Base-by-base conservation (phyloP, 2,113 vertebrate genomes). In the Dendrocopos noguchii region DNA sequence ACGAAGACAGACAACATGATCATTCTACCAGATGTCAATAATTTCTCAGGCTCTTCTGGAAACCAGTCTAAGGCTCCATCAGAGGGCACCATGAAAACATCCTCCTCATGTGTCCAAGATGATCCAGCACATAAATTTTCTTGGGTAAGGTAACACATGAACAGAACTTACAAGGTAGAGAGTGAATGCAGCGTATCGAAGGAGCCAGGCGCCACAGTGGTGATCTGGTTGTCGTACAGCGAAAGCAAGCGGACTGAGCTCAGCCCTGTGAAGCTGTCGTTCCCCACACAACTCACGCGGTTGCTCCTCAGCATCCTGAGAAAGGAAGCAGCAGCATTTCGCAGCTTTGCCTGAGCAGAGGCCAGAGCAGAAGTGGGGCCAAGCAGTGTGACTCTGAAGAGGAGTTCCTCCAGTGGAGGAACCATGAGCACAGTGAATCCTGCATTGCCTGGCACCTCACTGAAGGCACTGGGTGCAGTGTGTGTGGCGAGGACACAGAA, bases 141-240 rank as follows among this genome's bases (percentile, higher is more conserved):
- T 6, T 12, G 20, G 42, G 12, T 15, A 33, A 1, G 10, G 6
- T 28, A 36, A 50, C 61, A 65, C 50, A 36, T 0, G 4, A 60
- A 57, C 1, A 12, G 44, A 86, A 98, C 99, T 99, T 94, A 99
- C 99, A 99, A 97, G 0, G 99, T 99, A 33, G 99, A 99, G 81
- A 99, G 98, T 0, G 99, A 99, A 89, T 99, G 99, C 28, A 99
- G 98, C 0, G 99, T 99, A 92, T 99, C 99, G 3, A 99, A 99
- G 70, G 99, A 99, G 39, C 99, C 99, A 0, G 98, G 99, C 44
- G 98, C 98, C 95, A 99, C 98, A 0, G 99, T 99, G 84, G 99
- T 99, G 95, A 99, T 99, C 95, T 98, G 99, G 97, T 99, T 99
- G 97, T 99, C 99, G 17, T 99, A 99, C 44, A 99, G 98, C 0